Evolutionary conservation across 2,797 vertebrate species (phyloP).

Genomic region (Coregonus ussuriensis): DNA sequence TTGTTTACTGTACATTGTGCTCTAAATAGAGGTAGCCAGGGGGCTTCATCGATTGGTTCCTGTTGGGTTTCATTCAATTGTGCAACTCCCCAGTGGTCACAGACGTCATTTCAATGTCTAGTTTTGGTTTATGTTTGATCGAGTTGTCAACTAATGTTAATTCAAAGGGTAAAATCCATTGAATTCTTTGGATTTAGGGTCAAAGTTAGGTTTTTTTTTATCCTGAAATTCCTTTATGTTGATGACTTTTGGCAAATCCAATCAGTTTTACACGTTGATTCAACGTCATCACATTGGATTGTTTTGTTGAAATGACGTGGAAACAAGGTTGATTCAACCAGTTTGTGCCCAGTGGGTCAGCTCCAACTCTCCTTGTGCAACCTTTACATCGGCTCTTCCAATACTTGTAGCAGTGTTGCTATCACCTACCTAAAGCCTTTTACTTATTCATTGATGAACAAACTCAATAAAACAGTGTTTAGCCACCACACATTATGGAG

Average conservation of each 20-base stretch:
- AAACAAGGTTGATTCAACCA: too few species aligned
- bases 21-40: constrained; percentile 44
- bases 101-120: too few species aligned
- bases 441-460: background rate
- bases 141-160: too few species aligned
- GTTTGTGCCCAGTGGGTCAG: background rate
- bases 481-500: background rate
- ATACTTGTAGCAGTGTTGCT: background rate
- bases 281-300: too few species aligned
- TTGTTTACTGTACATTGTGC: constrained; percentile 35
- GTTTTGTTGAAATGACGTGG: too few species aligned
- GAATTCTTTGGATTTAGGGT: too few species aligned
- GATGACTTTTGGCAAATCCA: too few species aligned
- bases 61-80: constrained; percentile 51
- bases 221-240: too few species aligned
- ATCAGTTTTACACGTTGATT: too few species aligned
- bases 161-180: too few species aligned
- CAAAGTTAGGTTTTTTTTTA: too few species aligned
- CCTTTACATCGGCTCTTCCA: background rate
- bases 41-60: constrained; percentile 49
- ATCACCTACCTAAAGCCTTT: background rate
- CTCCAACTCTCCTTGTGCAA: background rate
- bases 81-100: constrained; percentile 7
- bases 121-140: too few species aligned
- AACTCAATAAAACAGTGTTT: background rate